Percentiles rank a stretch among this genome's conserved stretches.
Conservation (phyloP, 35 echinoderm and acorn worm species). For the Apostichopus californicus region DNA sequence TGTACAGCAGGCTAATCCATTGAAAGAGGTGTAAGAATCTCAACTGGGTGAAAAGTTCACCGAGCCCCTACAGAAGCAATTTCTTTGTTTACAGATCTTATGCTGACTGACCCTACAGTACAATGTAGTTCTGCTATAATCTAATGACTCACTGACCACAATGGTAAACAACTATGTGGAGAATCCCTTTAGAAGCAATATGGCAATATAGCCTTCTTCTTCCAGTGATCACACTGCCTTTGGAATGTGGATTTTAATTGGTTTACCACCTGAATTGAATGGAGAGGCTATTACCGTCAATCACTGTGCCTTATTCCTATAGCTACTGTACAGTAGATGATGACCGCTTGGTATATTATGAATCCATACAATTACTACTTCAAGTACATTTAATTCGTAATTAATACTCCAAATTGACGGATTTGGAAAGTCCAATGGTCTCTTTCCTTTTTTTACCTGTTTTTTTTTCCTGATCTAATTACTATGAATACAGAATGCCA, state of each 20-base stretch:
- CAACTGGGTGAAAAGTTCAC: background rate
- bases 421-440: too few relatives aligned
- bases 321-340: background rate
- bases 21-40: background rate
- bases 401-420: too few relatives aligned
- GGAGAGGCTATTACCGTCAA: background rate
- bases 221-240: background rate
- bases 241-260: background rate
- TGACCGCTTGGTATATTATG: too few relatives aligned
- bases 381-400: too few relatives aligned
- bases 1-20: background rate
- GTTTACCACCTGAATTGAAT: background rate
- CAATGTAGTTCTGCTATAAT: background rate
- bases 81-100: background rate
- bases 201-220: background rate
- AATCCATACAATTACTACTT: too few relatives aligned
- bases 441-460: too few relatives aligned
- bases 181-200: background rate
- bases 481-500: too few relatives aligned
- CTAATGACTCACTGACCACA: background rate
- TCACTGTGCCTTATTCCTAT: background rate
- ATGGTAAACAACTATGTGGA: background rate
- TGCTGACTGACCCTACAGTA: background rate
- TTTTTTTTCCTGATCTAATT: too few relatives aligned
- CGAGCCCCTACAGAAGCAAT: background rate